Conservation (phyloP, 2,888 invertebrate species). For the Tetheella fluctuosa region DNA sequence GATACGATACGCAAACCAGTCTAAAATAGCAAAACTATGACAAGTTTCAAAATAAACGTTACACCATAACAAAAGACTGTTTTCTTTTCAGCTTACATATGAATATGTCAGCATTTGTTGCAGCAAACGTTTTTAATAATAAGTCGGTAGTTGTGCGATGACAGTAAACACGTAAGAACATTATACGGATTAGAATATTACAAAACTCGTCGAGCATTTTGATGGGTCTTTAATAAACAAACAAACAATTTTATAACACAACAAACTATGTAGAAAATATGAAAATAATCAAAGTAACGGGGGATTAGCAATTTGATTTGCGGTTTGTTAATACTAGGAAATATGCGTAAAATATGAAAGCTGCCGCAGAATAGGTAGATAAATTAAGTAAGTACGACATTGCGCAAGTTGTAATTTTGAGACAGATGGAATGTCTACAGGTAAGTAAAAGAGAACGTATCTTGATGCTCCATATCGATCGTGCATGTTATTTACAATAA, state of each 20-base stretch:
- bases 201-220: neutral
- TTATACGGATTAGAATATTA: neutral
- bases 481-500: constrained; percentile 50
- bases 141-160: too few relatives aligned
- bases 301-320: constrained; percentile 30
- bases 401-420: constrained; percentile 13
- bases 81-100: too few relatives aligned
- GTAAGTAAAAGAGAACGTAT: constrained; percentile 7
- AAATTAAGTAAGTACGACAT: constrained; percentile 21
- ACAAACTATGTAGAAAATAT: constrained; percentile 10
- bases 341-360: constrained; percentile 33
- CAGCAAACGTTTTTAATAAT: too few relatives aligned
- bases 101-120: too few relatives aligned
- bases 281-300: constrained; percentile 19
- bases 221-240: neutral
- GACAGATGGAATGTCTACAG: constrained; percentile 18
- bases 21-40: neutral
- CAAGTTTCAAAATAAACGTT: neutral
- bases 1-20: neutral
- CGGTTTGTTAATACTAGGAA: constrained; percentile 45
- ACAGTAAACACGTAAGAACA: too few relatives aligned
- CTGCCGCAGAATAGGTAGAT: constrained; percentile 28
- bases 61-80: neutral
- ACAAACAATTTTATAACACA: constrained; percentile 2
- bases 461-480: constrained; percentile 41